Evolutionary conservation across 92 coral and sea anemone genomes (phyloP).

Genomic region (Isaurus tuberculatus): DNA sequence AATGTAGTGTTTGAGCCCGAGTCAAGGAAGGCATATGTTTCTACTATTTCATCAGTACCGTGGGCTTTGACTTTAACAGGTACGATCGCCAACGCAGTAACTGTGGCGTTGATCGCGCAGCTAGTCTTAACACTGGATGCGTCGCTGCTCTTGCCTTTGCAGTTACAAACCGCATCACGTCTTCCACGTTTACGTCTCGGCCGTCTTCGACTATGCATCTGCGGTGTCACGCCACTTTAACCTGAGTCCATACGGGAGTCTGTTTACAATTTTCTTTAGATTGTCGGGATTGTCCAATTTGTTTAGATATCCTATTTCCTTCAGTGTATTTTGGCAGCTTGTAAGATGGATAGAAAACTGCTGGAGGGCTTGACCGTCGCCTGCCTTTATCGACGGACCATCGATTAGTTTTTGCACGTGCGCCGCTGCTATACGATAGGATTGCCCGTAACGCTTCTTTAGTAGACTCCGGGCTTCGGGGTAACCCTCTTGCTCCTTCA

Average conservation of each 20-base stretch:
- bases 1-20: conserved; percentile 45
- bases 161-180: neutral
- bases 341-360: conserved; percentile 26
- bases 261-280: neutral
- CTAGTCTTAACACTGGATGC: conserved; percentile 20
- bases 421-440: conserved; percentile 16
- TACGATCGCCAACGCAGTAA: conserved; percentile 42
- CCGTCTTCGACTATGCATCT: neutral
- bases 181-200: neutral
- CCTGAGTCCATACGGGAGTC: conserved; percentile 1
- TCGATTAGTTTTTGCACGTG: conserved; percentile 32
- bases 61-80: conserved; percentile 45
- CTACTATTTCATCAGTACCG: neutral
- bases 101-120: conserved; percentile 13
- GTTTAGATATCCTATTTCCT: conserved; percentile 35
- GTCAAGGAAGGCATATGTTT: conserved; percentile 46
- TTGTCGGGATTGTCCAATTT: conserved; percentile 37
- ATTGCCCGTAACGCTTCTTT: conserved; percentile 32
- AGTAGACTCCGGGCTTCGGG: conserved; percentile 21
- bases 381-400: conserved; percentile 7
- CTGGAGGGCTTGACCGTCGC: conserved; percentile 39
- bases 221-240: conserved; percentile 3
- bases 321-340: conserved; percentile 41
- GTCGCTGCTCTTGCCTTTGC: conserved; percentile 8
- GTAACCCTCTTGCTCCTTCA: conserved; percentile 18